Evolutionary conservation across 2,888 invertebrate genomes (phyloP).

Genomic region (Apotomis capreana): DNA sequence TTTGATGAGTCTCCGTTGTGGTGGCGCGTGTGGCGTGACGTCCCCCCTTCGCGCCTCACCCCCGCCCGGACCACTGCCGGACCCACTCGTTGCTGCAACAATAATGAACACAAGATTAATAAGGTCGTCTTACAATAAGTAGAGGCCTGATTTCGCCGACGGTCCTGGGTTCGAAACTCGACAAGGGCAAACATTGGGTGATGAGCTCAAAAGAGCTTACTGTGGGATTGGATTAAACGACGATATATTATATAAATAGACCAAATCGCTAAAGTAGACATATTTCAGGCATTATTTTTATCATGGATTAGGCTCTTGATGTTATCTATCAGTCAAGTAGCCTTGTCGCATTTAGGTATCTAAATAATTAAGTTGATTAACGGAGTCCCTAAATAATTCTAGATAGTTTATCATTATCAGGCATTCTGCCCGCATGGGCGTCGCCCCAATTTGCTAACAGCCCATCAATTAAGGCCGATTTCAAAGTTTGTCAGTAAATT

Average conservation of each 20-base stretch:
- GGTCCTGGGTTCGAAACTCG: too few species aligned
- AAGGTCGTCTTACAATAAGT: too few species aligned
- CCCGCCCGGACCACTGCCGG: conserved; percentile 70
- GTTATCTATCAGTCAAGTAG: too few species aligned
- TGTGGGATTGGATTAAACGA: too few species aligned
- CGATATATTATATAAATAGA: too few species aligned
- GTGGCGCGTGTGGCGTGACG: conserved; percentile 77
- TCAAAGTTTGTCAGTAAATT: conserved; percentile 31
- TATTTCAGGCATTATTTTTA: too few species aligned
- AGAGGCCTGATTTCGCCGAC: too few species aligned
- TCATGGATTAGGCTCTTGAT: too few species aligned
- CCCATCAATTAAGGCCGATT: conserved; percentile 26
- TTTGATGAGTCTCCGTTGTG: conserved; percentile 89
- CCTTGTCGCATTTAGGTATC: too few species aligned
- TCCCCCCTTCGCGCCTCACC: conserved; percentile 83
- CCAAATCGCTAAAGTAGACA: too few species aligned
- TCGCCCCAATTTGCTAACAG: conserved; percentile 21
- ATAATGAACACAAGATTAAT: conserved; percentile 40
- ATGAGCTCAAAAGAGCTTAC: too few species aligned
- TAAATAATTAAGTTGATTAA: background rate
- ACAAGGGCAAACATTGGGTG: too few species aligned
- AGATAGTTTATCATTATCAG: background rate
- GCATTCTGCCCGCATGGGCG: conserved; percentile 25
- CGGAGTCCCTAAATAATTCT: background rate
- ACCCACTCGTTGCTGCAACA: conserved; percentile 73